These are phyloP conservation scores for Maniola jurtina DNA, from an alignment of 1,140 invertebrate species.

Conservation along the genomic window DNA sequence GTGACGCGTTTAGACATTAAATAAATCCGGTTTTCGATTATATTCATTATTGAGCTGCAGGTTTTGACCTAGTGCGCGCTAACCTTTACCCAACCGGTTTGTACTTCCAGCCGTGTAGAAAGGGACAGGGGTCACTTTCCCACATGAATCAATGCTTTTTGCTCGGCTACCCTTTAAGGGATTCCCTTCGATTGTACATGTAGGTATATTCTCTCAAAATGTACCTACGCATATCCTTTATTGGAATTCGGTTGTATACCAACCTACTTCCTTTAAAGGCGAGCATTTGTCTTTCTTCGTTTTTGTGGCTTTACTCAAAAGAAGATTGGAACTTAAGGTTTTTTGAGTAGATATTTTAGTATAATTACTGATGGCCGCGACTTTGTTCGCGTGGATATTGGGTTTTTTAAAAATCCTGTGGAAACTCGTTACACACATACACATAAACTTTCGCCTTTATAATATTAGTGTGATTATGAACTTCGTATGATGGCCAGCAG, in stretches of 20 bases:
- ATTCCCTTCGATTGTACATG: slow-evolving; percentile 16
- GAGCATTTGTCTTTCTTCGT: neutral
- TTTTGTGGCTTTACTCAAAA: neutral
- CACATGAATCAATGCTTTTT: slow-evolving; percentile 57
- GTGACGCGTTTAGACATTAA: too few species aligned
- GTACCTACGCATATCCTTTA: slow-evolving; percentile 23
- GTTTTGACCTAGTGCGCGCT: neutral
- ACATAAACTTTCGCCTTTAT: too few species aligned
- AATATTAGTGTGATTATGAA: too few species aligned
- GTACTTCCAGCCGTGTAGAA: slow-evolving; percentile 34
- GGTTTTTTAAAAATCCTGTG: too few species aligned
- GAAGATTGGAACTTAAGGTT: too few species aligned
- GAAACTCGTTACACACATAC: too few species aligned
- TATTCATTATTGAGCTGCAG: too few species aligned
- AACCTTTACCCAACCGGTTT: slow-evolving; percentile 21
- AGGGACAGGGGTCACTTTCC: slow-evolving; percentile 58
- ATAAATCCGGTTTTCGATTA: too few species aligned
- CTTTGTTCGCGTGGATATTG: too few species aligned
- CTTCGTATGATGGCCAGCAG: too few species aligned
- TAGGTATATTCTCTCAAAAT: slow-evolving; percentile 12
- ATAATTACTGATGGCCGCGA: too few species aligned
- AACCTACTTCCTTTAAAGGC: neutral
- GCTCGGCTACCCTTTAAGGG: slow-evolving; percentile 36
- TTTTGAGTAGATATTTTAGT: too few species aligned
- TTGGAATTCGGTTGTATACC: slow-evolving; percentile 10